Evolutionary conservation across 2,888 invertebrate species (phyloP), one percentile per base, ranked within the genome.

Genomic region (Agonum fuliginosum): DNA sequence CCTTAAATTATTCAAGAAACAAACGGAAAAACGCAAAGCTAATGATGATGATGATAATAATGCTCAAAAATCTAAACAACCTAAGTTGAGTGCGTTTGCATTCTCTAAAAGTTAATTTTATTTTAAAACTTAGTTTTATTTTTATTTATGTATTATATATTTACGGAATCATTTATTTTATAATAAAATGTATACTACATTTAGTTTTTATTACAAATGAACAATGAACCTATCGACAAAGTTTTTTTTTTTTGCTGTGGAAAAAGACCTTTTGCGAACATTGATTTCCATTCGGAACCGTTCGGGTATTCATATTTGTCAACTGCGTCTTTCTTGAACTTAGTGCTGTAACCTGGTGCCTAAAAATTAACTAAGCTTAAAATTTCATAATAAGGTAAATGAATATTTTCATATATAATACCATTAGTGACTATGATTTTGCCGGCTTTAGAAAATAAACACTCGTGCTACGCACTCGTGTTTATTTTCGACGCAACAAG

Each of bases 281-380:
- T 90, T 37, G 89, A 86, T 84, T 91, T 87, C 96, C 96, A 96
- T 84, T 92, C 92, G 30, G 86, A 89, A n/a, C 97, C 97, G 62
- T 88, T 86, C 0, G 97, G 97, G 86, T 94, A 97, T 75, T 90
- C 89, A 84, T 91, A 95, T 81, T 91, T 91, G 30, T 89, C 87
- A 34, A 96, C 83, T 0, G 94, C 91, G 58, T 91, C 90, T 1
- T 90, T 89, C 81, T 92, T 91, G 82, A 97, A 91, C 84, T 95
- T 91, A 0, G 95, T 93, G 81, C 94, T 95, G 87, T 97, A 97
- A 0, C 97, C 97, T 0, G 95, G 91, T 12, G 87, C 84, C 91
- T 92, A 86, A 78, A 89, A 89, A 58, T 72, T 41, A 67, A 46
- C 3, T 43, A n/a, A 6, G n/a, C n/a, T n/a, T n/a, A n/a, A n/a